A percentile compares a stretch with the other conserved stretches of the same genome.
Evolutionary conservation across 2,797 vertebrate species (phyloP).

Genomic region (Halcyon leucocephala): DNA sequence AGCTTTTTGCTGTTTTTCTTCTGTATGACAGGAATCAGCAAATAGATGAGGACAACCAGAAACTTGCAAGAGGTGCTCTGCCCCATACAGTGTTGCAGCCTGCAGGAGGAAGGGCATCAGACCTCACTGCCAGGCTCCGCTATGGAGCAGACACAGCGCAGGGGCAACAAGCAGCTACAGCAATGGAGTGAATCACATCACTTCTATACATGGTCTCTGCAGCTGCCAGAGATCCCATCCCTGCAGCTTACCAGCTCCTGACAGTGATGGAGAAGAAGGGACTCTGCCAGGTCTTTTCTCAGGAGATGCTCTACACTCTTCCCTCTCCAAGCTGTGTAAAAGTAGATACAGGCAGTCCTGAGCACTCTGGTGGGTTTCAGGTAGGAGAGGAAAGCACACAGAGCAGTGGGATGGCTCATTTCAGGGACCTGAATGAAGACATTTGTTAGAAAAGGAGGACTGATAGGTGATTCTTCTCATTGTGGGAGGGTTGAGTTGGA

Average conservation of each 20-base stretch:
- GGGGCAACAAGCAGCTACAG: not conserved
- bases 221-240: not conserved
- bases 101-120: not conserved
- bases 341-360: not conserved
- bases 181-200: not conserved
- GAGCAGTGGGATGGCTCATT: not conserved
- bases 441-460: not conserved
- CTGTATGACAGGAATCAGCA: not conserved
- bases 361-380: not conserved
- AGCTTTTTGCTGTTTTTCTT: not conserved
- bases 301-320: not conserved
- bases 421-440: not conserved
- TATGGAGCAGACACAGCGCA: accelerated
- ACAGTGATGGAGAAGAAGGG: not conserved
- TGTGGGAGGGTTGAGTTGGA: not conserved
- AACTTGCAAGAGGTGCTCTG: not conserved
- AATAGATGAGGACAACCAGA: not conserved
- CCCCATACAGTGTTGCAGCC: not conserved
- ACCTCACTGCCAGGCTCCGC: not conserved
- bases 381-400: not conserved
- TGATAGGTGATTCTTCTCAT: not conserved
- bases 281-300: not conserved
- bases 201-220: not conserved
- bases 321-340: not conserved
- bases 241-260: not conserved